Percentiles rank a stretch among this genome's conserved stretches.
Evolutionary conservation across 2,888 invertebrate genomes (phyloP).

Genomic region (Troides aeacus): DNA sequence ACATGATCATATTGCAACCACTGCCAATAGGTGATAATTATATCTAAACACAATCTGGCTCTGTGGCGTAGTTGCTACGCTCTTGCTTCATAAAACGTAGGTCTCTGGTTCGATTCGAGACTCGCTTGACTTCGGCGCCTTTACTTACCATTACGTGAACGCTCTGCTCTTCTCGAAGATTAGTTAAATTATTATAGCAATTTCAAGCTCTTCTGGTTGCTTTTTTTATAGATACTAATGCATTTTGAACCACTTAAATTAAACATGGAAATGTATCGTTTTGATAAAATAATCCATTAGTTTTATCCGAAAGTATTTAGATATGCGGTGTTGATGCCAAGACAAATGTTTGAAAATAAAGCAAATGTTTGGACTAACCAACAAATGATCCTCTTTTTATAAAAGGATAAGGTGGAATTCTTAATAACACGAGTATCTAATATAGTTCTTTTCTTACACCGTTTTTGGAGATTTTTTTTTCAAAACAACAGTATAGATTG

Average conservation of each 20-base stretch:
- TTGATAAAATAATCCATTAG: slow-evolving; percentile 3
- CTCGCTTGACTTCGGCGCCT: no score
- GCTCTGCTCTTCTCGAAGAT: no score
- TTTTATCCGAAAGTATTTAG: neutral
- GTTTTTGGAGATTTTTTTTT: neutral
- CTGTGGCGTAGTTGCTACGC: no score
- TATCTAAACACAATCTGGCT: no score
- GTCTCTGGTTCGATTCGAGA: no score
- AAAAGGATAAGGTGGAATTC: neutral
- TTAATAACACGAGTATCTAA: neutral
- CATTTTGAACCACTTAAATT: neutral
- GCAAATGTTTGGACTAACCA: no score
- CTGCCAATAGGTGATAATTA: no score
- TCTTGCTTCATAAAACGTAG: no score
- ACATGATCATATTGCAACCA: neutral
- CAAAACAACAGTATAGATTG: no score
- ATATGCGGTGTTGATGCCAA: neutral
- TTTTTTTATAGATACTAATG: neutral
- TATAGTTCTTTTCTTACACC: neutral
- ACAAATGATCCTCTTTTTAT: no score
- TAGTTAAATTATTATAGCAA: no score
- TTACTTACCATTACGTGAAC: neutral
- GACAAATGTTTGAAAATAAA: no score
- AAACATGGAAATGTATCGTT: neutral
- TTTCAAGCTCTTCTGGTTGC: neutral